A percentile compares a stretch with the other conserved stretches of the same genome.
phyloP scores from a whole-genome alignment of 1,140 invertebrate genomes.

The Metaphire vulgaris region DNA sequence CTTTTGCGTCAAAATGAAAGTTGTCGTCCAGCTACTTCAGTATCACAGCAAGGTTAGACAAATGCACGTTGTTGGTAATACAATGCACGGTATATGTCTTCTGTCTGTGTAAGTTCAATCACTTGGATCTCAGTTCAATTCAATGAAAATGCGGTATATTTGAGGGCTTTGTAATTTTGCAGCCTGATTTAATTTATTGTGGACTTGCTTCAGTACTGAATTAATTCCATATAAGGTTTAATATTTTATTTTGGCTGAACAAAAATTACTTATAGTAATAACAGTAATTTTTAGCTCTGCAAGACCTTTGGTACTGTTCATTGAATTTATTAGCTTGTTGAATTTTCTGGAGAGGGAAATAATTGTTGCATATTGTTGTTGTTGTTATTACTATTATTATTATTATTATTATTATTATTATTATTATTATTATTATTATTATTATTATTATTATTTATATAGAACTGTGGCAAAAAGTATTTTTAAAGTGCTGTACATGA shows the following conservation, averaged over 20 bases:
- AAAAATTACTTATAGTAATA: no score
- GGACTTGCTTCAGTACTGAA: no score
- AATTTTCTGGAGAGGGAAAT: neutral
- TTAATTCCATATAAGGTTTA: no score
- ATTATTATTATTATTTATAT: constrained; percentile 6
- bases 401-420: constrained; percentile 10
- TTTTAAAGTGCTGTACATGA: neutral
- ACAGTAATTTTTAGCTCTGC: no score
- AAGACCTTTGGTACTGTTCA: constrained; percentile 2
- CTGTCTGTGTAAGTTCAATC: no score
- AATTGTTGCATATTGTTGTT: neutral
- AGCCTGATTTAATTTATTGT: no score
- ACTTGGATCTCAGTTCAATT: no score
- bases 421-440: constrained; percentile 10
- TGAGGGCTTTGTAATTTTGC: no score
- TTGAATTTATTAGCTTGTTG: neutral
- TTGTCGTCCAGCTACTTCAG: constrained; percentile 98
- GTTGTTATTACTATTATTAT: neutral
- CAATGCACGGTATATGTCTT: no score
- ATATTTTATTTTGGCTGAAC: no score
- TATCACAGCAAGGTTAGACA: constrained; percentile 90
- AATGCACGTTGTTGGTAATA: no score
- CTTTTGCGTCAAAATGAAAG: constrained; percentile 94
- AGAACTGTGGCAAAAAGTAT: neutral
- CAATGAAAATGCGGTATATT: no score